These are phyloP conservation scores for Dipus sagitta DNA, from an alignment of 2,797 vertebrate species.

Conservation along the genomic window DNA sequence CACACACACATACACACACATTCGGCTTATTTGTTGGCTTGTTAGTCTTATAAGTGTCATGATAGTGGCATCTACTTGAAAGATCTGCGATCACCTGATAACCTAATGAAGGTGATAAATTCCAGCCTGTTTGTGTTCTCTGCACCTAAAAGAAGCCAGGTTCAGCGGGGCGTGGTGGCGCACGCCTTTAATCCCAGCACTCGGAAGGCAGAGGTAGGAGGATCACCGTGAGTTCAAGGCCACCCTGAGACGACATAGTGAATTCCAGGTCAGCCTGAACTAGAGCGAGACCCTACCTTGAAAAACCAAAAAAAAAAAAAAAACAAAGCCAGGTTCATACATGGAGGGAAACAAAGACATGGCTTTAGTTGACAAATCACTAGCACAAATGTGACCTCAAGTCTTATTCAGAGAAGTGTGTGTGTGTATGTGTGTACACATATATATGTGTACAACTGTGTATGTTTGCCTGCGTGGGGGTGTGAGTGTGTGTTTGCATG, in stretches of 20 bases:
- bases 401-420: background rate
- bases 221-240: too few species aligned
- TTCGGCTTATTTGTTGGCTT: background rate
- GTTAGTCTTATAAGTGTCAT: background rate
- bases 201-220: too few species aligned
- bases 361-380: background rate
- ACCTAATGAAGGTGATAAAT: conserved; percentile 14
- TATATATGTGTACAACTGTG: background rate
- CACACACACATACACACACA: background rate
- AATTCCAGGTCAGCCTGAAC: too few species aligned
- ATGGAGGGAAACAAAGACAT: conserved; percentile 3
- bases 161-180: background rate
- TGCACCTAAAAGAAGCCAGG: background rate
- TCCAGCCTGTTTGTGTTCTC: background rate
- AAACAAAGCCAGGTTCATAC: background rate
- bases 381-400: background rate
- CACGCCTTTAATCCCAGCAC: too few species aligned
- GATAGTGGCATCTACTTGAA: background rate
- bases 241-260: too few species aligned
- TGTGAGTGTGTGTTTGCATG: background rate
- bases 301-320: too few species aligned
- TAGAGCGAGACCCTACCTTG: too few species aligned
- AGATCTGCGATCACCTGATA: conserved; percentile 13
- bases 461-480: accelerated
- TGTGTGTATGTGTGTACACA: background rate